These are phyloP conservation scores for Apodemus speciosus DNA, from an alignment of 2,113 vertebrate genomes.

Conservation along the genomic window DNA sequence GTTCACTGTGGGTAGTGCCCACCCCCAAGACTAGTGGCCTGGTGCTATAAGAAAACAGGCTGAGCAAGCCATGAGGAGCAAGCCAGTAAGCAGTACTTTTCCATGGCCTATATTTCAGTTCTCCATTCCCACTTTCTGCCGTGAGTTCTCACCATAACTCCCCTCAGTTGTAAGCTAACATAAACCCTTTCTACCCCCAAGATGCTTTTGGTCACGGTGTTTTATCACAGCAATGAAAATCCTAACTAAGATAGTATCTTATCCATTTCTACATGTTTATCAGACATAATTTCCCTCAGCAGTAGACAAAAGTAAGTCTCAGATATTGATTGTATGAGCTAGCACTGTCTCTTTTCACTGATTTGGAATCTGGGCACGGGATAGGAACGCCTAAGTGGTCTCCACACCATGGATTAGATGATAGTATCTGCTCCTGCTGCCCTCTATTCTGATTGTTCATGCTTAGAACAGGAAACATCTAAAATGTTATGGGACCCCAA, in stretches of 20 bases:
- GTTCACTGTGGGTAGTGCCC: not conserved
- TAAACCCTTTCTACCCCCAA: not conserved
- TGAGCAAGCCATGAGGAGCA: not conserved
- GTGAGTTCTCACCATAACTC: not conserved
- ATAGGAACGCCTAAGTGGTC: not conserved
- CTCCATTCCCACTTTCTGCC: not conserved
- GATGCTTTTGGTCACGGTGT: not conserved
- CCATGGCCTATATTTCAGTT: not conserved
- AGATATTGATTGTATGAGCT: not conserved
- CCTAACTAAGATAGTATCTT: not conserved
- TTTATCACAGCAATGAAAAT: not conserved
- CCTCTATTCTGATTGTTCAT: not conserved
- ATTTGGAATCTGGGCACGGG: not conserved
- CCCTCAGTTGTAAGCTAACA: not conserved
- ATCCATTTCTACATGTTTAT: not conserved
- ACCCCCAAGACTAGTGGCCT: no score
- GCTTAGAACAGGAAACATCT: constrained; percentile 18
- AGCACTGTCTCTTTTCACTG: not conserved
- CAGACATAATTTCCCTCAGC: not conserved
- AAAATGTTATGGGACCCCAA: not conserved
- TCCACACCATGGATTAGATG: not conserved
- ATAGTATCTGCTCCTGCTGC: not conserved
- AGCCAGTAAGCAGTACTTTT: not conserved
- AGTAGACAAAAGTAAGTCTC: not conserved
- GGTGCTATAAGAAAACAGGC: not conserved